Percentiles rank a stretch among this genome's conserved stretches.
Conservation (phyloP, 2,113 vertebrate species). For the Turnix velox region DNA sequence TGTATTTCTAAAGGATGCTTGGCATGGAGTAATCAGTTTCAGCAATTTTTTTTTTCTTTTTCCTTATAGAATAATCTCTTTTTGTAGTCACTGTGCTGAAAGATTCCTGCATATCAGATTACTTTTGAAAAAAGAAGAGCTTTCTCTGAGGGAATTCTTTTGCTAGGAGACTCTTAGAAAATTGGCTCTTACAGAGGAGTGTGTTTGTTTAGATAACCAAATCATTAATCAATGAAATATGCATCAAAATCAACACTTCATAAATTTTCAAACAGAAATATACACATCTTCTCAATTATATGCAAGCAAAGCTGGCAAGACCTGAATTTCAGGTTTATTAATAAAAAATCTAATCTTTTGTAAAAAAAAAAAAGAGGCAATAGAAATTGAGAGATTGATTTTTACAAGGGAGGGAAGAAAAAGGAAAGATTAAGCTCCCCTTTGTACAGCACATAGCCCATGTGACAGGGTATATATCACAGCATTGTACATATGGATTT, state of each 20-base stretch:
- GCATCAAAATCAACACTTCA: not conserved
- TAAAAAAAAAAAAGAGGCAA: not conserved
- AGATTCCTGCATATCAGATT: not conserved
- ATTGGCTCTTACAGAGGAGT: not conserved
- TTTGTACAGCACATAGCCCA: not conserved
- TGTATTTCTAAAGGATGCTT: constrained; percentile 3
- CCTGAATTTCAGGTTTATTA: not conserved
- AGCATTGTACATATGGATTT: not conserved
- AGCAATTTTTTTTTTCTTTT: not conserved
- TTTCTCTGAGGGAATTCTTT: not conserved
- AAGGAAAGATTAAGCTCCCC: not conserved
- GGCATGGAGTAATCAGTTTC: not conserved
- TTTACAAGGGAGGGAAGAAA: not conserved
- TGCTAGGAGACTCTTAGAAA: not conserved
- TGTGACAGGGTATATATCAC: not conserved
- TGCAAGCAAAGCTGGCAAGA: not conserved
- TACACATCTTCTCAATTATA: not conserved
- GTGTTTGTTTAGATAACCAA: not conserved
- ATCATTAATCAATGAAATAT: not conserved
- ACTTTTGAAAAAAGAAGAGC: not conserved
- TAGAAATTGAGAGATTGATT: not conserved
- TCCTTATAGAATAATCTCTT: not conserved
- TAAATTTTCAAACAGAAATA: not conserved
- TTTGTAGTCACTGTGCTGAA: not conserved
- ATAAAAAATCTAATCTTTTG: not conserved